phyloP scores from a whole-genome alignment of 2,888 invertebrate genomes.

The Drosophila macrospina region DNA sequence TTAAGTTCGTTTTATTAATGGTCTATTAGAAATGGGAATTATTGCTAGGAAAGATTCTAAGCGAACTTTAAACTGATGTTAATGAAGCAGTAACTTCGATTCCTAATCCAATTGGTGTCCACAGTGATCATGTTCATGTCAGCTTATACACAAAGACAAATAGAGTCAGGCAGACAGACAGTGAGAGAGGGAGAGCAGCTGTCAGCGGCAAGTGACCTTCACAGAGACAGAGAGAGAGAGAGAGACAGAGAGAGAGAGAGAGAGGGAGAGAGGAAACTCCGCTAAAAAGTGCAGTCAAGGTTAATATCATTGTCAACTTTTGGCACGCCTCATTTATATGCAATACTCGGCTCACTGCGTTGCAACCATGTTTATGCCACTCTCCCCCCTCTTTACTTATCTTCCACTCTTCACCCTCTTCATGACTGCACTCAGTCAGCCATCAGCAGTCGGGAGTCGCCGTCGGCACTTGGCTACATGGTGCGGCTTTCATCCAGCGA shows the following conservation, averaged over 20 bases:
- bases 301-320: slow-evolving; percentile 80
- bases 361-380: slow-evolving; percentile 5
- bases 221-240: not conserved
- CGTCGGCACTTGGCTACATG: slow-evolving; percentile 66
- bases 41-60: no score
- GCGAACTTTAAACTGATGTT: no score
- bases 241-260: not conserved
- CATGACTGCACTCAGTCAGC: no score
- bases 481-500: slow-evolving; percentile 36
- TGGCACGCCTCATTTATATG: slow-evolving; percentile 76
- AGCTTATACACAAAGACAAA: not conserved
- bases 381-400: not conserved
- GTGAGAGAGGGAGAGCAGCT: not conserved
- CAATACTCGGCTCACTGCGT: slow-evolving; percentile 44
- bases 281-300: slow-evolving; percentile 63
- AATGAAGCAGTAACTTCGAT: no score
- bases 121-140: not conserved
- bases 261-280: slow-evolving; percentile 3
- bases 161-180: not conserved
- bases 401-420: not conserved
- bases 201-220: slow-evolving; percentile 42
- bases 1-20: not conserved
- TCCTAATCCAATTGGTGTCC: not conserved
- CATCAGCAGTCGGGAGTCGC: slow-evolving; percentile 20
- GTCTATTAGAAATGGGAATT: not conserved